Percentiles rank a stretch among this genome's conserved stretches.
phyloP scores from a whole-genome alignment of 2,797 vertebrate genomes.

The Bradypodion pumilum region DNA sequence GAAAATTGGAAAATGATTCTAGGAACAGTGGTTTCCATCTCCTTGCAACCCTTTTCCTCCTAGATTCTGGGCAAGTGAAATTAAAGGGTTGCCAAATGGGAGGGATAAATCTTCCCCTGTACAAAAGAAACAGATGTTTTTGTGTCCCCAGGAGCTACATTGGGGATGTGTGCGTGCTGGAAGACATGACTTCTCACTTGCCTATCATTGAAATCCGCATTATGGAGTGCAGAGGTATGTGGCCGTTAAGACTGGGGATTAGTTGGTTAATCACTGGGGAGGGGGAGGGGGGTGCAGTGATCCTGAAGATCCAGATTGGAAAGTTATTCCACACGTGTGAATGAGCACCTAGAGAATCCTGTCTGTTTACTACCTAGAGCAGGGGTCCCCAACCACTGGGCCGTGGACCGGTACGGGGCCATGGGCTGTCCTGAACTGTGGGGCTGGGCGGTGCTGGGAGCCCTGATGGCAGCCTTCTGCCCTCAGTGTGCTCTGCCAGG shows the following conservation, averaged over 20 bases:
- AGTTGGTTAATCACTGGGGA: neutral
- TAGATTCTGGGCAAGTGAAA: neutral
- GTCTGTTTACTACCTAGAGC: neutral
- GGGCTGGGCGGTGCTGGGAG: too few relatives aligned
- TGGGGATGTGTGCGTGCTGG: constrained; percentile 94
- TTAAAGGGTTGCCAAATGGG: neutral
- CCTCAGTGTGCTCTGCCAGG: too few relatives aligned
- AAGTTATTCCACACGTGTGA: neutral
- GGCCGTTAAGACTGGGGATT: constrained; percentile 5
- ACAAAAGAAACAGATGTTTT: constrained; percentile 15
- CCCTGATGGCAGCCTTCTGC: too few relatives aligned
- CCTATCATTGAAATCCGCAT: constrained; percentile 94
- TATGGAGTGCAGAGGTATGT: constrained; percentile 91
- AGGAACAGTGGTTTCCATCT: neutral
- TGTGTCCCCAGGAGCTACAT: constrained; percentile 85
- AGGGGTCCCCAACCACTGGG: too few relatives aligned
- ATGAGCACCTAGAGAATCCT: too few relatives aligned
- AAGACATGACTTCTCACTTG: constrained; percentile 92
- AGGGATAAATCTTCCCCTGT: neutral
- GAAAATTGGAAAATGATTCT: neutral
- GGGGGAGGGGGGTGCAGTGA: neutral
- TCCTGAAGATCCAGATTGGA: neutral
- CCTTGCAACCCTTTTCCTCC: neutral
- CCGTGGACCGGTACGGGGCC: too few relatives aligned
- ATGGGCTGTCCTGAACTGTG: too few relatives aligned